phyloP scores from a whole-genome alignment of 2,888 invertebrate genomes.

The Trichopoda pennipes region DNA sequence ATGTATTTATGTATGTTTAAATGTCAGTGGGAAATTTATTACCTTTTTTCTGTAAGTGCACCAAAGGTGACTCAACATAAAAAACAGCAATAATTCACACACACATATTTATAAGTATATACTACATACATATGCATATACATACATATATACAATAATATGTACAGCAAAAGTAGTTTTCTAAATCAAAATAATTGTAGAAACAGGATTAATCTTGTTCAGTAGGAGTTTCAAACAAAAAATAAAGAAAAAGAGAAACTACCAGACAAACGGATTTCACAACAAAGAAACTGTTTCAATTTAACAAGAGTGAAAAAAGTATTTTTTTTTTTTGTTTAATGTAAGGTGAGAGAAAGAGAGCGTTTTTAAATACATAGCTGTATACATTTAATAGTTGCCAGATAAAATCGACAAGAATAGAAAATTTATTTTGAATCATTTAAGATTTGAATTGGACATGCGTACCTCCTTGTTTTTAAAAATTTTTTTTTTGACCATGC shows the following conservation, averaged over 20 bases:
- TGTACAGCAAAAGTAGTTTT: slow-evolving; percentile 5
- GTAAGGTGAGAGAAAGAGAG: slow-evolving; percentile 13
- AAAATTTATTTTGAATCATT: too few species aligned
- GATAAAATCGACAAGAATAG: not conserved
- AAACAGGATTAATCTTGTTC: slow-evolving; percentile 56
- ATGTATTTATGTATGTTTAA: not conserved
- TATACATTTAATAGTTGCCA: not conserved
- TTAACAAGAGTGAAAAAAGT: slow-evolving; percentile 17
- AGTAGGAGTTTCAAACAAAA: slow-evolving; percentile 39
- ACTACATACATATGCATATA: too few species aligned
- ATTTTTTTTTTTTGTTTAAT: slow-evolving; percentile 8
- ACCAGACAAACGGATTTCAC: slow-evolving; percentile 27
- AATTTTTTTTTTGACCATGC: too few species aligned
- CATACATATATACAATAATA: not conserved
- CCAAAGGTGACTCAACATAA: slow-evolving; percentile 31
- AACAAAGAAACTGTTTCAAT: slow-evolving; percentile 53
- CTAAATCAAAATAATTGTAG: slow-evolving; percentile 18
- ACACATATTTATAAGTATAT: not conserved
- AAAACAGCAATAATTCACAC: not conserved
- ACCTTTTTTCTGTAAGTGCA: slow-evolving; percentile 7
- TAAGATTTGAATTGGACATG: too few species aligned
- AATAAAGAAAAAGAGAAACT: slow-evolving; percentile 28
- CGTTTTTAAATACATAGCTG: not conserved
- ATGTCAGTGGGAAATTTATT: not conserved
- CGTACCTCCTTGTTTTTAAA: too few species aligned